A percentile compares a stretch with the other conserved stretches of the same genome.
phyloP scores from a whole-genome alignment of 2,797 vertebrate genomes.

The Scomberomorus guttatus region DNA sequence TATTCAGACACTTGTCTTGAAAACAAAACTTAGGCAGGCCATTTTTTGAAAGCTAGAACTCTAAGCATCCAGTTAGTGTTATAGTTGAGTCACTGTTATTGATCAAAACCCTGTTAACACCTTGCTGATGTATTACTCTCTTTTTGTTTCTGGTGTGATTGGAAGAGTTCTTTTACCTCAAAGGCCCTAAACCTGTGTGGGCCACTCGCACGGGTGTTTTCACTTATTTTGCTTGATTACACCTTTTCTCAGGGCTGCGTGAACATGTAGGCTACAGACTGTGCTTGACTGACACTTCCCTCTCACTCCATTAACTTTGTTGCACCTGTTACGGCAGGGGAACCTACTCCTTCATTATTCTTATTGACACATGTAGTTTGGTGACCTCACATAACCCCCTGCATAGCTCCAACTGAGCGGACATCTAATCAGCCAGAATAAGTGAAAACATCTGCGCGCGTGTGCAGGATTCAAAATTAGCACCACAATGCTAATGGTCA shows the following conservation, averaged over 20 bases:
- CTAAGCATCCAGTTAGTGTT: constrained; percentile 35
- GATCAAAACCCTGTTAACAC: not conserved
- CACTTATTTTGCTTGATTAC: constrained; percentile 15
- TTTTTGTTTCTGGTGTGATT: constrained; percentile 37
- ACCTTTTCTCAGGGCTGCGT: not conserved
- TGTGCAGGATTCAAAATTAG: not conserved
- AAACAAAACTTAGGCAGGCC: constrained; percentile 43
- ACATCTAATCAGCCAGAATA: constrained; percentile 6
- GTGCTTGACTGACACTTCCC: constrained; percentile 7
- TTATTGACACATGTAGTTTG: not conserved
- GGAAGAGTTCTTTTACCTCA: constrained; percentile 34
- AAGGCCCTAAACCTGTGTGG: constrained; percentile 15
- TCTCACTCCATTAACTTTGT: not conserved
- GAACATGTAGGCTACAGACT: not conserved
- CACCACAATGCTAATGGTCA: too few relatives aligned
- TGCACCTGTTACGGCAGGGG: not conserved
- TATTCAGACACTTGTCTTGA: constrained; percentile 24
- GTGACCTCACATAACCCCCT: not conserved
- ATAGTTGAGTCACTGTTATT: not conserved
- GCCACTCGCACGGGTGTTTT: constrained; percentile 32
- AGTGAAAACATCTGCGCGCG: not conserved
- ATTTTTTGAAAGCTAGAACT: constrained; percentile 54
- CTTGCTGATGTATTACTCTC: constrained; percentile 26
- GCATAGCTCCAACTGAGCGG: not conserved
- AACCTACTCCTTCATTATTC: not conserved